Evolutionary conservation across 2,113 vertebrate genomes (phyloP).

Genomic region (Gallinago undulata): DNA sequence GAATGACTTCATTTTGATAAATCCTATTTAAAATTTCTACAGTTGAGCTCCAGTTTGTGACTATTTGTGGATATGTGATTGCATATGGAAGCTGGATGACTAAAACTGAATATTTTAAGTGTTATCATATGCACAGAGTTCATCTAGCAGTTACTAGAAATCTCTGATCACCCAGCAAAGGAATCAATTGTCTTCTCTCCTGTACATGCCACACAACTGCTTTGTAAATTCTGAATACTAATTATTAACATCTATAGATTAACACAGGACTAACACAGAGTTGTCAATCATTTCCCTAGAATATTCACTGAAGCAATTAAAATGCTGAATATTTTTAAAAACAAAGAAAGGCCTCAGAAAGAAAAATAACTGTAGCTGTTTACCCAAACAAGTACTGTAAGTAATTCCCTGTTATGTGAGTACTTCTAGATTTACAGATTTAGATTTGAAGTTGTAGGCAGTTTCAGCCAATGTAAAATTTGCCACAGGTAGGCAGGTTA

Average conservation of each 20-base stretch:
- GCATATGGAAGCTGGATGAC: neutral
- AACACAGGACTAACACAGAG: neutral
- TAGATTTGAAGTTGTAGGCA: neutral
- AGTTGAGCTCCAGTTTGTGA: neutral
- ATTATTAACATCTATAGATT: neutral
- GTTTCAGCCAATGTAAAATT: neutral
- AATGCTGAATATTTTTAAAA: neutral
- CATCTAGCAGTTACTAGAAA: neutral
- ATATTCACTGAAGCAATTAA: neutral
- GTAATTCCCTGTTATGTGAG: neutral
- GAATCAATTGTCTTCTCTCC: neutral
- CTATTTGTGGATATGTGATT: neutral
- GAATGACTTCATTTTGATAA: neutral
- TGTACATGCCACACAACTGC: neutral
- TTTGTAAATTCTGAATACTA: neutral
- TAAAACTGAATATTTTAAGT: neutral
- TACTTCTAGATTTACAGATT: neutral
- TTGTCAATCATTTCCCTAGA: neutral
- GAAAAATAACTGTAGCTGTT: neutral
- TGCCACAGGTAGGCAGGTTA: fast-evolving
- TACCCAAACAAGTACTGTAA: neutral
- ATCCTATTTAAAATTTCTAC: neutral
- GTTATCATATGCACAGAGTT: neutral
- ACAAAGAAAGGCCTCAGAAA: neutral
- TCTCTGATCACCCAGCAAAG: neutral